Evolutionary conservation across 2,888 invertebrate genomes (phyloP), one percentile per base, ranked within the genome.

Genomic region (Sialis fuliginosa): DNA sequence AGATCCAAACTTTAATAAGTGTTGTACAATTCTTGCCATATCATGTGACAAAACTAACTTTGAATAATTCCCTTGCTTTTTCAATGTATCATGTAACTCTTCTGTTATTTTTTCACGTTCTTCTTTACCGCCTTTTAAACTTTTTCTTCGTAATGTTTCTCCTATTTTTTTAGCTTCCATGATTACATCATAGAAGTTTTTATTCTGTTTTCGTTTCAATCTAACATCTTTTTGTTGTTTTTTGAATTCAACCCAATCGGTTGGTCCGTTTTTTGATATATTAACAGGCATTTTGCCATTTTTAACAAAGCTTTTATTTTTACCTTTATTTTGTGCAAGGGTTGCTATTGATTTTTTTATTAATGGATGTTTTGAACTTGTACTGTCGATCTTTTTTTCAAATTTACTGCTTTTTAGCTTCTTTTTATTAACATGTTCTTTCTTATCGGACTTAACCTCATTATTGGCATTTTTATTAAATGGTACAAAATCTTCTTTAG

Each of bases 1-100:
- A 0, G 76, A 66, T 1, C 82, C 77, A 54, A 79, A 72, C 58
- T 88, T 87, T 0, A 93, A 66, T 51, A 95, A 67, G 59, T 87
- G 90, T 61, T 96, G 93, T 44, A 95, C 77, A 2, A 95, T 82
- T 55, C 95, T 69, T 5, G 88, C 86, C 39, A 89, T 79, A 60
- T 96, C 95, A 60, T 95, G 88, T 0, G 86, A 79, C 53, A 83
- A 72, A 6, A 86, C 81, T 54, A 89, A 70, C 50, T 79, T 76
- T 48, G 71, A 72, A 61, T 81, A 76, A 55, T 79, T 75, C 0
- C 68, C 72, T 48, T 68, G 65, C 6, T 62, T 67, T 56, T 75
- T 74, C 0, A 86, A 58, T 37, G 83, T 57, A 30, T 63, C 61
- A 53, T 81, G 82, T 5, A 85, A 64, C 52, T 81, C 71, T 51